Percentiles rank a stretch among this genome's conserved stretches.
Conservation (phyloP, 2,797 vertebrate species). For the Gymnodraco acuticeps region DNA sequence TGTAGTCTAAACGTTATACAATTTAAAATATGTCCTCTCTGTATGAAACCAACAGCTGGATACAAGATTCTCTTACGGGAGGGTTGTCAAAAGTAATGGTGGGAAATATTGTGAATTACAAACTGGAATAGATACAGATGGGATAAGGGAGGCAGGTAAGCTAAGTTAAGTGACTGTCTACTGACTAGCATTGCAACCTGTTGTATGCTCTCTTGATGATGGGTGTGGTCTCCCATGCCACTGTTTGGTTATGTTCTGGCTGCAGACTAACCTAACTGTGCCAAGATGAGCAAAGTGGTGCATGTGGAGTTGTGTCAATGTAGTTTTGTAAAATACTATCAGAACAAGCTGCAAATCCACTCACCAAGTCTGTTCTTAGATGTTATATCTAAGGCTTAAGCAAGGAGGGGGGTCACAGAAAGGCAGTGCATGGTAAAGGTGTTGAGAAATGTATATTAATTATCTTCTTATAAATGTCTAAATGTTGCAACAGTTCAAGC, state of each 20-base stretch:
- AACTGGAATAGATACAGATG: conserved; percentile 20
- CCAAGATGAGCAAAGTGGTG: conserved; percentile 8
- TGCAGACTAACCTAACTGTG: conserved; percentile 1
- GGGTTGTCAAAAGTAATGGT: conserved; percentile 29
- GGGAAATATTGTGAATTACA: conserved; percentile 24
- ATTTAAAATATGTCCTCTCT: conserved; percentile 3
- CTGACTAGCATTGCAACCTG: not conserved
- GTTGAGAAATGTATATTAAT: too few species aligned
- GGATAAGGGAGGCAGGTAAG: conserved; percentile 1
- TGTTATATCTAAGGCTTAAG: conserved; percentile 7
- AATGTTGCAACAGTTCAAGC: too few species aligned
- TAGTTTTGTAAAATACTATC: not conserved
- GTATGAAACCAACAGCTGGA: conserved; percentile 47
- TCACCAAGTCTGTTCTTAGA: not conserved
- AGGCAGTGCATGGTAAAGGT: not conserved
- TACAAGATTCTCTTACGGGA: conserved; percentile 26
- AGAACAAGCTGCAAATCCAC: not conserved
- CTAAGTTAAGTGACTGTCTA: not conserved
- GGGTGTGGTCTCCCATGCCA: conserved; percentile 29
- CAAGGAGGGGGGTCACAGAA: not conserved
- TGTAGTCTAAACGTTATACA: not conserved
- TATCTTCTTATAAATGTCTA: too few species aligned
- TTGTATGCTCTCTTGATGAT: not conserved
- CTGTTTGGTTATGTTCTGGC: conserved; percentile 15
- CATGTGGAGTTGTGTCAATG: conserved; percentile 11